These are phyloP conservation scores for Artibeus lituratus DNA, from an alignment of 2,797 vertebrate species.

Conservation along the genomic window DNA sequence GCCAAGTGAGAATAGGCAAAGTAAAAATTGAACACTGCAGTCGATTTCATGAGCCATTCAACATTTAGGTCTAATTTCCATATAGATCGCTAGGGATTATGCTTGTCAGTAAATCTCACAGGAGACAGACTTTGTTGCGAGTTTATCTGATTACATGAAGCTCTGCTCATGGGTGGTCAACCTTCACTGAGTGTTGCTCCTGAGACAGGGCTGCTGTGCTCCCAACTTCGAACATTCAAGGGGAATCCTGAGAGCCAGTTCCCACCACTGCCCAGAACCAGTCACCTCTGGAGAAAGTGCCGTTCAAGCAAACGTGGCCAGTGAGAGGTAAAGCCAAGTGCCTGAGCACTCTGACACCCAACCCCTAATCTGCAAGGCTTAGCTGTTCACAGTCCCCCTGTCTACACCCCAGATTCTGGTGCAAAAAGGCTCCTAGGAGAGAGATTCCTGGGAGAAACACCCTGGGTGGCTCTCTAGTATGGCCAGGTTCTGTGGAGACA, in stretches of 20 bases:
- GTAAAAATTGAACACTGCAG: neutral
- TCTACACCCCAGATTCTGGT: neutral
- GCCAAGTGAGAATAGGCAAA: neutral
- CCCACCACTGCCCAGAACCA: neutral
- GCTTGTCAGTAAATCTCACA: accelerated
- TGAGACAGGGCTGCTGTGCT: neutral
- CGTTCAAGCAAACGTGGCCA: neutral
- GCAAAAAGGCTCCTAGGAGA: neutral
- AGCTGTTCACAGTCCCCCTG: neutral
- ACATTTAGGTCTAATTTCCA: neutral
- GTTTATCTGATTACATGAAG: neutral
- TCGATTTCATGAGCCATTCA: neutral
- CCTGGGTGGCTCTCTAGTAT: neutral
- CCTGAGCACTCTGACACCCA: neutral
- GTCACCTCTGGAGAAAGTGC: neutral
- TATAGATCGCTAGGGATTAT: accelerated
- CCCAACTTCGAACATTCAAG: neutral
- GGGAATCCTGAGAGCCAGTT: neutral
- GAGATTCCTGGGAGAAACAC: neutral
- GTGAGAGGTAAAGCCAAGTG: neutral
- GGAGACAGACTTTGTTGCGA: neutral
- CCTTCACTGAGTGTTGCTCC: neutral
- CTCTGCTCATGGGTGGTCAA: neutral
- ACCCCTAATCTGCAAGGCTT: neutral
- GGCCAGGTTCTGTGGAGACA: neutral